Percentiles rank a stretch among this genome's conserved stretches.
Conservation (phyloP, 1,140 invertebrate species). For the Riptortus pedestris region DNA sequence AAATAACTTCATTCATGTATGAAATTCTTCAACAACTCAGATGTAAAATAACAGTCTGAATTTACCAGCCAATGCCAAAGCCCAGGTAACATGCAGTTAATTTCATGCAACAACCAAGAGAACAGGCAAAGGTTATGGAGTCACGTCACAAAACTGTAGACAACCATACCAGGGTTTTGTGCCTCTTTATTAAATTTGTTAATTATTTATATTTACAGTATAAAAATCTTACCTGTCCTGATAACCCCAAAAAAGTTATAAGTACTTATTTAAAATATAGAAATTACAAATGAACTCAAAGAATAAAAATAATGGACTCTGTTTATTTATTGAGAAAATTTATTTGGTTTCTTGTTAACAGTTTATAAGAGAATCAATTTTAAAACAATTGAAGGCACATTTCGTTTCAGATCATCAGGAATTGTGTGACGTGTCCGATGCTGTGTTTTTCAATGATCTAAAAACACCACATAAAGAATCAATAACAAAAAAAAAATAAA, state of each 20-base stretch:
- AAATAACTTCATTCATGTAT: too few relatives aligned
- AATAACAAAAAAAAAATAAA: not conserved
- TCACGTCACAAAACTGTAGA: slow-evolving; percentile 16
- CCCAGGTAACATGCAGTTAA: too few relatives aligned
- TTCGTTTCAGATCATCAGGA: slow-evolving; percentile 13
- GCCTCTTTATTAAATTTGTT: not conserved
- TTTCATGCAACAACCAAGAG: too few relatives aligned
- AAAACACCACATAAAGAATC: slow-evolving; percentile 5
- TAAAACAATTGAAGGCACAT: slow-evolving; percentile 9
- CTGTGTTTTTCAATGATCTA: slow-evolving; percentile 15
- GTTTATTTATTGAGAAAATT: not conserved
- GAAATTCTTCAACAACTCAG: too few relatives aligned
- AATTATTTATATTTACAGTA: not conserved
- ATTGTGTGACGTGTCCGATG: slow-evolving; percentile 15
- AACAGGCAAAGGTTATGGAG: too few relatives aligned
- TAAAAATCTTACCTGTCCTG: not conserved
- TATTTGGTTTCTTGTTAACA: not conserved
- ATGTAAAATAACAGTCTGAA: too few relatives aligned
- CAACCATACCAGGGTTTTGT: slow-evolving; percentile 1
- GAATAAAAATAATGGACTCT: not conserved
- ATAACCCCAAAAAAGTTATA: not conserved
- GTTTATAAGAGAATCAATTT: not conserved
- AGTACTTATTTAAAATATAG: not conserved
- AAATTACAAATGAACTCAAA: not conserved
- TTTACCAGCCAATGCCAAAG: too few relatives aligned